Evolutionary conservation across 30 jellyfish, hydroid and myxozoan species (phyloP), one percentile per base, ranked within the genome.

Genomic region (Turritopsis rubra): DNA sequence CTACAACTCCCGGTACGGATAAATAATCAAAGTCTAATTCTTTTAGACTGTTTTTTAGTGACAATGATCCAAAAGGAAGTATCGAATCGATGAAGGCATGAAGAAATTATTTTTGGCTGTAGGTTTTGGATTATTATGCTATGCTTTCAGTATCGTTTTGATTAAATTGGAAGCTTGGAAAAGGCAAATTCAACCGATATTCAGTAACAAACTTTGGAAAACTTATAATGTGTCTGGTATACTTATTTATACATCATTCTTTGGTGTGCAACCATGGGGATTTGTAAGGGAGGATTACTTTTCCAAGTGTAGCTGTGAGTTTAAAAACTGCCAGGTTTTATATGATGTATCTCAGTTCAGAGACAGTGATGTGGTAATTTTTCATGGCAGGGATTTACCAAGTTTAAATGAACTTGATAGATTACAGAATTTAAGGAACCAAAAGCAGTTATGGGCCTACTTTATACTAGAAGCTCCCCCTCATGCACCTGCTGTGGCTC

Each of bases 361-460:
- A 54, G 86, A 71, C 1, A 85, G 95, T 71, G 95, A 90, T 86
- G 97, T 92, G 8, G 95, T 90, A n/a, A 79, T 90, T 1, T 90
- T 90, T 65, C 97, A 90, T 68, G 95, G 91, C 1, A 79, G 92
- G 7, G 95, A 90, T 70, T 68, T 90, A 89, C 97, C 92, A 1
- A n/a, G 72, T 17, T 66, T 90, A 24, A 83, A 73, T 25, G 84
- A 54, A 1, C 52, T 75, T 25, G 79, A 83, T 21, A 68, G 30
- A 17, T 27, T 68, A 68, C 5, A 24, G 28, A 73, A 52, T 28
- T 18, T 22, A 7, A 41, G 89, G 81, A 89, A 88, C 8, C 18
- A 16, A n/a, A 31, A 78, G 16, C 97, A 90, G 66, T 54, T 91
- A 54, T 90, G 97, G 97, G 92, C 84, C 5, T 90, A 90, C 72